Evolutionary conservation across 2,113 vertebrate genomes (phyloP).

Genomic region (Centropus unirufus): DNA sequence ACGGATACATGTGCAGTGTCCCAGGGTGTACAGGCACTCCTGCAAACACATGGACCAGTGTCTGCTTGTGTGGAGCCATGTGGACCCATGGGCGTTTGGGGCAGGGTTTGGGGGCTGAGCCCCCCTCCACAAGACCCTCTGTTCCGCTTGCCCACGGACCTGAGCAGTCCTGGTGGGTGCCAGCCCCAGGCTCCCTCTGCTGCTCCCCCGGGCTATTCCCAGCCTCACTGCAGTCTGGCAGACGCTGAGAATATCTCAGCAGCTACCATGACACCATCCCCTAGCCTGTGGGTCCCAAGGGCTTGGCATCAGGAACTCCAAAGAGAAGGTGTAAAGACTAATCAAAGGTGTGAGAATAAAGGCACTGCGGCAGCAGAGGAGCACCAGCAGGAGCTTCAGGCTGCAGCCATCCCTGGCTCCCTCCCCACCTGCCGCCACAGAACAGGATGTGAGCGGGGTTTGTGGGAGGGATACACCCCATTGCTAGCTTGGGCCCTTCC

Average conservation of each 20-base stretch:
- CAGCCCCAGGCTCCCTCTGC: fast-evolving
- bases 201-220: background rate
- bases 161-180: background rate
- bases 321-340: background rate
- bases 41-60: fast-evolving
- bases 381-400: fast-evolving
- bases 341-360: background rate
- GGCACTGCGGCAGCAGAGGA: background rate
- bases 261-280: fast-evolving
- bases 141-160: fast-evolving
- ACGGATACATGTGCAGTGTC: background rate
- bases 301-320: background rate
- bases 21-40: background rate
- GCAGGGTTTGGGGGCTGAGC: background rate
- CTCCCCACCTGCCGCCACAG: fast-evolving
- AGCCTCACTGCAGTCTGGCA: too few species aligned
- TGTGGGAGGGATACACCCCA: background rate
- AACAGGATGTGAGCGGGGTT: background rate
- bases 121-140: background rate
- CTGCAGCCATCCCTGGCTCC: background rate
- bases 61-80: fast-evolving
- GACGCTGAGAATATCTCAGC: background rate
- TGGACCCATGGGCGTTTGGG: background rate
- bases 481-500: fast-evolving
- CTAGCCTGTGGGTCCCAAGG: fast-evolving